These are phyloP conservation scores for Piezodorus guildinii DNA, from an alignment of 1,140 invertebrate genomes.

Conservation along the genomic window DNA sequence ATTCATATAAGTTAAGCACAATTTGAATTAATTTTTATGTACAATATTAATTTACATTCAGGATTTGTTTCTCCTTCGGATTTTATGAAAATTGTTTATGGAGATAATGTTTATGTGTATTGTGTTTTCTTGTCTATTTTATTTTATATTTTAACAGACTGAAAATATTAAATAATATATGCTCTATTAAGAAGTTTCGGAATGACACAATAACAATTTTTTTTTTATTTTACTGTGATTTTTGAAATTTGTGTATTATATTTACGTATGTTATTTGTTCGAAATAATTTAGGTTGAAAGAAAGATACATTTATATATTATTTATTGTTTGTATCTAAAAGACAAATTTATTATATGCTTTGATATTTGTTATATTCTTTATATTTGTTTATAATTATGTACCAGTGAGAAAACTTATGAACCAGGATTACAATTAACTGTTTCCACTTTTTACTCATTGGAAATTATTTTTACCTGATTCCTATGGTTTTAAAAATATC, in stretches of 20 bases:
- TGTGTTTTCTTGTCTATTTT: neutral
- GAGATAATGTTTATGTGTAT: too few relatives aligned
- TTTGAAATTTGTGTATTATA: slow-evolving; percentile 10
- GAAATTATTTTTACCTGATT: neutral
- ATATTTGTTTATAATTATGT: slow-evolving; percentile 10
- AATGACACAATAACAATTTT: slow-evolving; percentile 11
- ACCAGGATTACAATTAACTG: neutral
- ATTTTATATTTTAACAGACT: slow-evolving; percentile 10
- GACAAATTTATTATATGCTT: slow-evolving; percentile 17
- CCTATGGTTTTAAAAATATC: neutral
- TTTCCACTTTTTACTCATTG: neutral
- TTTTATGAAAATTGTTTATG: neutral
- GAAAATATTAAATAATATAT: neutral
- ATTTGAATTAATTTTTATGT: neutral
- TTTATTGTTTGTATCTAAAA: slow-evolving; percentile 19
- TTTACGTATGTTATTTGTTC: slow-evolving; percentile 15
- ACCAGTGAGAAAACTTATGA: slow-evolving; percentile 7
- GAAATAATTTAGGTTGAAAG: slow-evolving; percentile 12
- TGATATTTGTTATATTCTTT: slow-evolving; percentile 17
- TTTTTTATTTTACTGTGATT: slow-evolving; percentile 18
- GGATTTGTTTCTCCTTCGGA: neutral
- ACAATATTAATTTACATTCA: neutral
- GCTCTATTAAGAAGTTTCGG: slow-evolving; percentile 4
- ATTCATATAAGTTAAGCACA: slow-evolving; percentile 4
- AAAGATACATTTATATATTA: slow-evolving; percentile 18